Conservation (phyloP, 2,113 vertebrate species). For the Embiotoca jacksoni region DNA sequence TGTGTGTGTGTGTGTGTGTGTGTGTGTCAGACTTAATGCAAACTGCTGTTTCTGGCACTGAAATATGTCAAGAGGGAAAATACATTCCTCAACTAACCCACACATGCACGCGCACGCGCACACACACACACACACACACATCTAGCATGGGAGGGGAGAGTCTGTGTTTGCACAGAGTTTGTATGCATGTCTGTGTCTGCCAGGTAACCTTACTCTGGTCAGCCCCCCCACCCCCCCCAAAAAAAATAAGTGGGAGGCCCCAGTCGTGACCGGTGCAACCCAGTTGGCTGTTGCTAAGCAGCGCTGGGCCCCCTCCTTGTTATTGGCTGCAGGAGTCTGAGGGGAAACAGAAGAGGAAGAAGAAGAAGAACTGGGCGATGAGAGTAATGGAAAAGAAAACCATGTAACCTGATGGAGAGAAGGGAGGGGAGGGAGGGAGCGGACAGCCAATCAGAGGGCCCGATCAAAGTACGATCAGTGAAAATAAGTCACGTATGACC, state of each 20-base stretch:
- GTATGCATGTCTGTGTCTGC: constrained; percentile 19
- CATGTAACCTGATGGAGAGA: constrained; percentile 27
- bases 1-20: background rate
- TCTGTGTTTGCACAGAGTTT: too few relatives aligned
- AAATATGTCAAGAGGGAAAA: constrained; percentile 24
- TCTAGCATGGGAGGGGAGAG: background rate
- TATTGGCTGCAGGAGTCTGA: constrained; percentile 30
- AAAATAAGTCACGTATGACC: too few relatives aligned
- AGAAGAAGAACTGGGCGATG: constrained; percentile 6
- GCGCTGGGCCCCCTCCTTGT: constrained; percentile 22
- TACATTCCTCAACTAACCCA: constrained; percentile 16
- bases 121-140: background rate
- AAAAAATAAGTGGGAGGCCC: constrained; percentile 14
- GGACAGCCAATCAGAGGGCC: too few relatives aligned
- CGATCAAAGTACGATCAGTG: too few relatives aligned
- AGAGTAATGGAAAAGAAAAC: constrained; percentile 41
- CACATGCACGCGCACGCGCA: too few relatives aligned
- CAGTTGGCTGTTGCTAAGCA: constrained; percentile 63
- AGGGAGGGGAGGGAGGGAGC: background rate
- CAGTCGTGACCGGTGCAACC: background rate
- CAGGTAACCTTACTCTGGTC: constrained; percentile 51
- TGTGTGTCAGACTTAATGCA: too few relatives aligned
- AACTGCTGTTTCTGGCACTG: constrained; percentile 10
- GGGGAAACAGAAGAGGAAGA: background rate
- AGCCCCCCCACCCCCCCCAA: background rate